Conservation (phyloP, 1,140 invertebrate species). For the Aphis gossypii region DNA sequence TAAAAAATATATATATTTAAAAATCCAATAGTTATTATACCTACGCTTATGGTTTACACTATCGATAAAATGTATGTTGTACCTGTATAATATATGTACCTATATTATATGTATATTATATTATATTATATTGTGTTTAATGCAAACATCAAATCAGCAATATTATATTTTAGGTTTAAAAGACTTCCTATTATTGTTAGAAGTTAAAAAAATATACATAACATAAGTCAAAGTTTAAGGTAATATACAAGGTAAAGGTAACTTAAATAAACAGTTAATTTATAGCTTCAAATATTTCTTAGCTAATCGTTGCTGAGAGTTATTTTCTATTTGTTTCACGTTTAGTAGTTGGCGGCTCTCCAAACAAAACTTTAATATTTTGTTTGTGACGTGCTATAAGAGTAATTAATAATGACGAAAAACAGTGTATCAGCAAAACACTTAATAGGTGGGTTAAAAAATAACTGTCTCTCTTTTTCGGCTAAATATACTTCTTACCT, state of each 20-base stretch:
- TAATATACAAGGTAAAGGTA: background rate
- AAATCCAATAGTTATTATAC: background rate
- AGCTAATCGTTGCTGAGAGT: background rate
- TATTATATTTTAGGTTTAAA: background rate
- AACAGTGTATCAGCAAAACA: background rate
- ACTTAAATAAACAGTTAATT: background rate
- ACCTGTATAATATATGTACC: background rate
- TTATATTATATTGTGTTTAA: background rate
- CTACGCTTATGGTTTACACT: background rate
- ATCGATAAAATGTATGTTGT: background rate
- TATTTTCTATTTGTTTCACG: constrained; percentile 28
- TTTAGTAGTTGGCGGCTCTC: background rate
- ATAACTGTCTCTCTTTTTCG: background rate
- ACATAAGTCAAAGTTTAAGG: background rate
- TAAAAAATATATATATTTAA: background rate
- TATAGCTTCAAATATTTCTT: constrained; percentile 31
- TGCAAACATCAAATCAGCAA: background rate
- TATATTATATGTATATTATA: background rate
- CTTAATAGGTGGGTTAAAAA: constrained; percentile 10
- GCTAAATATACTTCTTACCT: background rate
- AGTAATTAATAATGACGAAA: constrained; percentile 39
- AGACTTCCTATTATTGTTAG: background rate
- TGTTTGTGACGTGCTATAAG: constrained; percentile 26
- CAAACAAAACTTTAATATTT: constrained; percentile 27
- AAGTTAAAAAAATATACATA: background rate